Evolutionary conservation across 2,113 vertebrate genomes (phyloP).

Genomic region (Tinamus guttatus): DNA sequence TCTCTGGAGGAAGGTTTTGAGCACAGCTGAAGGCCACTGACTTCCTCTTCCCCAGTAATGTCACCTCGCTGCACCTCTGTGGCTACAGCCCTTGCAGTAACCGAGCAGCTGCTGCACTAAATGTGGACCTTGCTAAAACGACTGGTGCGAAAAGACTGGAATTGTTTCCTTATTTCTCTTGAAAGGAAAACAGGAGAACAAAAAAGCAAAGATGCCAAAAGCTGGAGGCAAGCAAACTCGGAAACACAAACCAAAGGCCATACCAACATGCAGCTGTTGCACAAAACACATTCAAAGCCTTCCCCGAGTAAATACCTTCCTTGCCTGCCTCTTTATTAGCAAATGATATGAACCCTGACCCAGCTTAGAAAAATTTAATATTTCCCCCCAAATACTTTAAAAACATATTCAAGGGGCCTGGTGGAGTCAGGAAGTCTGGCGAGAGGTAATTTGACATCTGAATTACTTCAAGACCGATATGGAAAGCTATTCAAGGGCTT

Average conservation of each 20-base stretch:
- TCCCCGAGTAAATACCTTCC: slow-evolving; percentile 84
- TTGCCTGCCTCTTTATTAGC: slow-evolving; percentile 89
- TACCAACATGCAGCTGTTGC: slow-evolving; percentile 78
- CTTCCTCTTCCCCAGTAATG: not conserved
- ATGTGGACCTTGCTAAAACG: slow-evolving; percentile 40
- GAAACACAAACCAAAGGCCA: slow-evolving; percentile 79
- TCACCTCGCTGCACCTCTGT: rapidly evolving
- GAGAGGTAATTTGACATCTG: slow-evolving; percentile 92
- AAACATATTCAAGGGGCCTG: slow-evolving; percentile 85
- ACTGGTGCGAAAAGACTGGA: slow-evolving; percentile 24
- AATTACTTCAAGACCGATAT: slow-evolving; percentile 91
- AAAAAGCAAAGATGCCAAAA: slow-evolving; percentile 57
- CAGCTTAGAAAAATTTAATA: slow-evolving; percentile 90
- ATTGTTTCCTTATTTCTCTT: slow-evolving; percentile 53
- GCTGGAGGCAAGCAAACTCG: slow-evolving; percentile 66
- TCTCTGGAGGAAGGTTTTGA: not conserved
- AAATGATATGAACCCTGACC: slow-evolving; percentile 91
- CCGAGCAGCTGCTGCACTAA: not conserved
- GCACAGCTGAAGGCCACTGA: not conserved
- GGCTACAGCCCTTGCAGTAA: not conserved
- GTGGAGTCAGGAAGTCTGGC: slow-evolving; percentile 85
- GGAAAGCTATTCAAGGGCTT: slow-evolving; percentile 89
- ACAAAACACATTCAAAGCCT: slow-evolving; percentile 84
- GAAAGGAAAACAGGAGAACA: slow-evolving; percentile 62
- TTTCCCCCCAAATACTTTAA: slow-evolving; percentile 92